A percentile compares a stretch with the other conserved stretches of the same genome.
Evolutionary conservation across 2,888 invertebrate genomes (phyloP).

Genomic region (Drosophila sordidula): DNA sequence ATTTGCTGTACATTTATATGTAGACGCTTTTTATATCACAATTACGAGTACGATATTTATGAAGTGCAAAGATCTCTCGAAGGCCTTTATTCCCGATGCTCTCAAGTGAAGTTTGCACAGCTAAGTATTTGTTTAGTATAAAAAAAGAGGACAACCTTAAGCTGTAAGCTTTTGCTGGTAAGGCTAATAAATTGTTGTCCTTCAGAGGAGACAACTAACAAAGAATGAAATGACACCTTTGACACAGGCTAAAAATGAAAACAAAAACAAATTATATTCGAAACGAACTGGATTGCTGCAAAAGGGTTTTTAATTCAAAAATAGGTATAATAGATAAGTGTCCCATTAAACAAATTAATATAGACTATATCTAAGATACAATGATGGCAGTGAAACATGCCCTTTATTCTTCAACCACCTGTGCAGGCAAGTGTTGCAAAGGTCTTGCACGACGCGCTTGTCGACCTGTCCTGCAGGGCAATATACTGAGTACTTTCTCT

Average conservation of each 20-base stretch:
- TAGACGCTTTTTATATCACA: slow-evolving; percentile 54
- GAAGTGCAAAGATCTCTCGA: slow-evolving; percentile 16
- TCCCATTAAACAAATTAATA: background rate
- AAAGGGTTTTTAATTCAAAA: no score
- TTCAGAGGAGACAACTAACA: background rate
- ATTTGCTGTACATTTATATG: slow-evolving; percentile 58
- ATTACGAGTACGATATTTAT: slow-evolving; percentile 36
- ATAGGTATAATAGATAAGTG: background rate
- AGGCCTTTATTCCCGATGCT: background rate
- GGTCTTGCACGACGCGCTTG: no score
- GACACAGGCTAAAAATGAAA: background rate
- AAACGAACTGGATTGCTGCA: no score
- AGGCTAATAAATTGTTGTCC: background rate
- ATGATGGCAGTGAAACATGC: no score
- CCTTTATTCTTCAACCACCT: no score
- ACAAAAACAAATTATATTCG: no score
- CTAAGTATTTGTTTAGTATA: background rate
- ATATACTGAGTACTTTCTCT: background rate
- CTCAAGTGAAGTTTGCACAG: slow-evolving; percentile 17
- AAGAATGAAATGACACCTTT: background rate
- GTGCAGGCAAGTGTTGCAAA: no score
- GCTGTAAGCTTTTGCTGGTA: background rate
- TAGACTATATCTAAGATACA: no score
- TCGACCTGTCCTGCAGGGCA: no score
- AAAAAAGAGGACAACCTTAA: slow-evolving; percentile 18